Base-by-base conservation (phyloP, 1,140 invertebrate genomes). In the Solenopsis fugax region DNA sequence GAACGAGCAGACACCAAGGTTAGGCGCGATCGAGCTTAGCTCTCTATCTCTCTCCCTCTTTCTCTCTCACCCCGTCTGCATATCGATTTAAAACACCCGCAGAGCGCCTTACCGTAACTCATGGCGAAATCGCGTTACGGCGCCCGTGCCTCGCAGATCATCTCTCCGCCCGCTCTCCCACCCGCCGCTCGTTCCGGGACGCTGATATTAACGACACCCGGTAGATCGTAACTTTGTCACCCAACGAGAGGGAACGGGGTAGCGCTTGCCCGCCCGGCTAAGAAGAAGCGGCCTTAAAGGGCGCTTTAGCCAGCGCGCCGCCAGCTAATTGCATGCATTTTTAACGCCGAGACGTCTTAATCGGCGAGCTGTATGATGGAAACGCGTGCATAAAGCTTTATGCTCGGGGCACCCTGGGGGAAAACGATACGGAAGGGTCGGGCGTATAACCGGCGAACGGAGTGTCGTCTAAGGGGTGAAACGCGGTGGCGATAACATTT, bases 171-270 rank as follows among this genome's bases (percentile, higher is more conserved):
- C 72, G 72, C 77, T 75, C 58, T 64, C 37, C 37, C 80, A 18
- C 21, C 12, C 56, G 34, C 58, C 56, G 45, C 58, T 54, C 54
- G 72, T 87, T 84, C 75, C 82, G 48, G 52, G 56, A 84, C 72
- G 88, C 24, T 86, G 91, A 92, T 93, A 93, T 93, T 93, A 93
- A 93, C 90, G 93, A 90, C 93, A 93, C 90, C 91, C 92, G 90
- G 91, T 93, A 88, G 92, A 90, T 93, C 93, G 92, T 93, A 93
- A 93, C 86, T 93, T 93, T 93, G 93, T 93, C 93, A 93, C 89
- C 88, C 89, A 65, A 65, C 54, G 54, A 52, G 45, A 60, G 54
- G 81, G 54, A 91, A 88, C 87, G 90, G 87, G 69, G 84, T 78
- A 75, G 21, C 62, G 65, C 50, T 60, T 77, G 58, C 13, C 21